Base-by-base conservation (phyloP, 2,888 invertebrate genomes). In the Calameuta filiformis region DNA sequence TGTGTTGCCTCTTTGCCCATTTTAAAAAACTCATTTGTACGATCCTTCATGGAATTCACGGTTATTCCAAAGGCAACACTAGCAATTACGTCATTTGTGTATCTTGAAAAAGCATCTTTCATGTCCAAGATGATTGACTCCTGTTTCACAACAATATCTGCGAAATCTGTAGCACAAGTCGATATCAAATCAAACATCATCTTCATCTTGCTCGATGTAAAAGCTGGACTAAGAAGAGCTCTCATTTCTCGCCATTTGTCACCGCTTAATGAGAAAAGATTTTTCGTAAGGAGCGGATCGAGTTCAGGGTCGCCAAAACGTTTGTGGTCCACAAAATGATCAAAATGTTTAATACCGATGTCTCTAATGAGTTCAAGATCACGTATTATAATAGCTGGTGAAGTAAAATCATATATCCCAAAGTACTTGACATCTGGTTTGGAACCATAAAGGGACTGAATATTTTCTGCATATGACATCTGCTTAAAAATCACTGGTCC, bases 181-280 rank as follows among this genome's bases (percentile, higher is more conserved):
- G 83, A 81, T 82, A 94, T 93, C 77, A 93, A 89, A 0, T 92
- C 92, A 85, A 93, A 90, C 93, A 94, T 93, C 3, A 87, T 83
- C 73, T 92, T 92, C 93, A 94, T 93, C 87, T 94, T 94, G 76
- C 93, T 93, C 11, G 93, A 90, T 0, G 94, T 94, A 87, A 94
- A 94, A 0, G 93, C 93, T 0, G 94, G 94, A 35, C 93, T 93
- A 33, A 94, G 83, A 0, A 93, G 91, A 0, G 89, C 87, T 33
- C 94, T 88, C 92, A 93, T 92, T 4, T 92, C 91, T 0, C 92
- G 91, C 93, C 93, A 93, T 87, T 84, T 91, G 0, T 93, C 91
- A n/a, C 92, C 93, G 3, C 75, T 78, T 0, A 88, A 75, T 0
- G 79, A 80, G 69, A 88, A 85, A 0, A 88, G 76, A 37, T 84